Conservation (phyloP, 2,113 vertebrate genomes). For the Rhea americana region DNA sequence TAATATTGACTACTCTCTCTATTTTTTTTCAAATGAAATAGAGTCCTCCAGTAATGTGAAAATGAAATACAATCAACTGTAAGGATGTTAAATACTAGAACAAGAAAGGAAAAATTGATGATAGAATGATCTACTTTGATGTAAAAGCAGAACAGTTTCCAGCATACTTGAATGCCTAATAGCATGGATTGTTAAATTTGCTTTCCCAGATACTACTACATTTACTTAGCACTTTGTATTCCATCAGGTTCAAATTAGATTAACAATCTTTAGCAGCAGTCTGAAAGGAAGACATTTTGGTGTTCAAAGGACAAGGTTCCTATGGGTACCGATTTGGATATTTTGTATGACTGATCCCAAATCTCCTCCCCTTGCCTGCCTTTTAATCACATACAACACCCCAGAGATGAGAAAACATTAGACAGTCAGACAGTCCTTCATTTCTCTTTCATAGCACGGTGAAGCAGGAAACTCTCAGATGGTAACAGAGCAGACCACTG, state of each 20-base stretch:
- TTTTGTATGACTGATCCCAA: slow-evolving; percentile 9
- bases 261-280: background rate
- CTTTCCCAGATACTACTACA: background rate
- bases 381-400: slow-evolving; percentile 22
- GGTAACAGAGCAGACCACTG: slow-evolving; percentile 34
- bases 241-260: background rate
- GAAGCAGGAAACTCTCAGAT: background rate
- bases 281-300: background rate
- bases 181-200: background rate
- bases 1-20: no score
- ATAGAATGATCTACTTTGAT: background rate
- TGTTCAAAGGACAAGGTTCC: background rate
- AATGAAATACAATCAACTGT: background rate
- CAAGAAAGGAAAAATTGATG: background rate
- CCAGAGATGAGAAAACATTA: slow-evolving; percentile 4
- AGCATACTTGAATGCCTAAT: background rate
- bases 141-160: background rate
- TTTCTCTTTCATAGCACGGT: slow-evolving; percentile 12
- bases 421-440: background rate
- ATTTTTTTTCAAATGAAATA: background rate
- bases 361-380: background rate
- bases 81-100: background rate
- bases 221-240: slow-evolving; percentile 4
- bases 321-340: background rate
- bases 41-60: background rate